Evolutionary conservation across 2,797 vertebrate genomes (phyloP).

Genomic region (Lacerta viridis): DNA sequence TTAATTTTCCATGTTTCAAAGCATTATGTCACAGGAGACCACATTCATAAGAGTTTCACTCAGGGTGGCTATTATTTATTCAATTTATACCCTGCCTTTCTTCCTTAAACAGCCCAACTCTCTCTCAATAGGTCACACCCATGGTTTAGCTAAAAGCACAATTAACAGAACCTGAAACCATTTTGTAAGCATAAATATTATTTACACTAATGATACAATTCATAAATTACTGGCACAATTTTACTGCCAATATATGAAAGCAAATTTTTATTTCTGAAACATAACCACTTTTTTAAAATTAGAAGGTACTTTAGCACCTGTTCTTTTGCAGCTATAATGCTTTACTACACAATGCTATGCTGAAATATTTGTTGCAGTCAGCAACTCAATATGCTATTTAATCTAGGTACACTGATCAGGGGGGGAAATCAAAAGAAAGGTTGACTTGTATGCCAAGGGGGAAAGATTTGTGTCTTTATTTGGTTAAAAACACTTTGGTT

Average conservation of each 20-base stretch:
- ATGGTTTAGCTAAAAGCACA: not conserved
- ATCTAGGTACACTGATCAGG: not conserved
- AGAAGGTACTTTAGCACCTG: not conserved
- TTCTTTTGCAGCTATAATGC: not conserved
- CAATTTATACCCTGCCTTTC: no score
- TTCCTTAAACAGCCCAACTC: not conserved
- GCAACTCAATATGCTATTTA: not conserved
- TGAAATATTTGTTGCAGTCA: not conserved
- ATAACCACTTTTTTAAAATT: not conserved
- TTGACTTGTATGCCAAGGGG: constrained; percentile 10
- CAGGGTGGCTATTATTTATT: not conserved
- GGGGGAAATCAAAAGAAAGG: not conserved
- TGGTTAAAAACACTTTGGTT: constrained; percentile 40
- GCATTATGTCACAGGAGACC: not conserved
- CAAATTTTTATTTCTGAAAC: not conserved
- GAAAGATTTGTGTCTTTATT: constrained; percentile 35
- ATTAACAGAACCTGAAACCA: not conserved
- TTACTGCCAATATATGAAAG: not conserved
- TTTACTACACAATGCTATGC: not conserved
- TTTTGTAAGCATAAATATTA: not conserved
- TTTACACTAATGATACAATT: not conserved
- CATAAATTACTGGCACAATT: not conserved
- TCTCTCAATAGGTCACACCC: not conserved
- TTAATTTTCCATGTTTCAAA: not conserved
- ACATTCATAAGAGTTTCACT: not conserved